These are phyloP conservation scores for Antigone vipio DNA, from an alignment of 2,113 vertebrate genomes.

Conservation along the genomic window DNA sequence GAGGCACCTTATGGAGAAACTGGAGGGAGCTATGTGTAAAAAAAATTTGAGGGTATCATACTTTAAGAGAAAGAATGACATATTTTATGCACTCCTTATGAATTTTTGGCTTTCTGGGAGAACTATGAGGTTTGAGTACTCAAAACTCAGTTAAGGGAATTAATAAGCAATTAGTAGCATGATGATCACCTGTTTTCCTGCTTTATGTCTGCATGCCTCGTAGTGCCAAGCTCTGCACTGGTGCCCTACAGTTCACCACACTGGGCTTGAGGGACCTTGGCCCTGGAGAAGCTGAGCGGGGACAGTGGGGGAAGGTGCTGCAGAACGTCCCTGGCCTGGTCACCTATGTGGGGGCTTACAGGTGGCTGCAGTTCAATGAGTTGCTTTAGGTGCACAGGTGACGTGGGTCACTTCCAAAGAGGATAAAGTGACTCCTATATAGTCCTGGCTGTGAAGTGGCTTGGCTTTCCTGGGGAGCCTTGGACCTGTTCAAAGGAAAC, in stretches of 20 bases:
- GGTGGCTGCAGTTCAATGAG: background rate
- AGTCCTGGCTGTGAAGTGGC: background rate
- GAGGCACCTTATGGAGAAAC: background rate
- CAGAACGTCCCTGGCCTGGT: rapidly evolving
- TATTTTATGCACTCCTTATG: background rate
- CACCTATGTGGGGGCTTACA: background rate
- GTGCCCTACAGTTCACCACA: rapidly evolving
- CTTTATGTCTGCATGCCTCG: background rate
- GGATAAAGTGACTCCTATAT: background rate
- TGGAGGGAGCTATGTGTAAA: no score
- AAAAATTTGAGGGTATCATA: background rate
- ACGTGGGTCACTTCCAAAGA: rapidly evolving
- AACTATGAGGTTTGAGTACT: background rate
- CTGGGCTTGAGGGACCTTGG: background rate
- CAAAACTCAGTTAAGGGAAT: background rate
- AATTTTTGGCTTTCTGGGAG: background rate
- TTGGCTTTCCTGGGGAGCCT: background rate
- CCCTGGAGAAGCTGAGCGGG: background rate
- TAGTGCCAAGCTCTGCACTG: background rate
- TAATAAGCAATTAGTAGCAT: background rate
- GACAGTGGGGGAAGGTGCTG: background rate
- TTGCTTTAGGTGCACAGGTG: background rate
- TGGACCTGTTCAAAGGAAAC: background rate
- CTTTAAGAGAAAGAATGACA: background rate
- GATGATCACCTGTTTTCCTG: background rate